Percentiles rank a stretch among this genome's conserved stretches.
phyloP scores from a whole-genome alignment of 2,113 vertebrate genomes.

The Nothoprocta pentlandii region DNA sequence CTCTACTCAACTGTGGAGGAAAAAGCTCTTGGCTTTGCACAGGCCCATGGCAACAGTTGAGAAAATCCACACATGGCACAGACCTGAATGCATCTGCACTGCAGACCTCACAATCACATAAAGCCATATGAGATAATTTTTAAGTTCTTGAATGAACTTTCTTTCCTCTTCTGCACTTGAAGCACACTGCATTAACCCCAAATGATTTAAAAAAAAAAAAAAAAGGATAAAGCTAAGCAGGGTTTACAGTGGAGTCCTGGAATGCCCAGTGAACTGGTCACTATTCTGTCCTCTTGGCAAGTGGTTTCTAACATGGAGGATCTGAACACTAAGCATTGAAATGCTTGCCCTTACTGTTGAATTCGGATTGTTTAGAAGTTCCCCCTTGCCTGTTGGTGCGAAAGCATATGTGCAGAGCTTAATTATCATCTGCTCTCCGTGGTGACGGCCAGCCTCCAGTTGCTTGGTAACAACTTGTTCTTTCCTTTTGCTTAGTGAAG shows the following conservation, averaged over 20 bases:
- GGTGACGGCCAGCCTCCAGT: slow-evolving; percentile 48
- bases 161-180: background rate
- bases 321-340: background rate
- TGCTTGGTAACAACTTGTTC: slow-evolving; percentile 65
- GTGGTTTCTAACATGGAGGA: background rate
- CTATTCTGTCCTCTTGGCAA: background rate
- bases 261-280: background rate
- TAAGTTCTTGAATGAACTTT: background rate
- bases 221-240: background rate
- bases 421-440: slow-evolving; percentile 66
- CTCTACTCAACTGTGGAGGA: background rate
- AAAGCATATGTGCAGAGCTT: slow-evolving; percentile 64
- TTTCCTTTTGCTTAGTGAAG: slow-evolving; percentile 24
- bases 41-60: background rate
- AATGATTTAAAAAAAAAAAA: background rate
- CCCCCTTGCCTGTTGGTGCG: slow-evolving; percentile 34
- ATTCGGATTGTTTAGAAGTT: slow-evolving; percentile 54
- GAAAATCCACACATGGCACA: background rate
- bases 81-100: background rate
- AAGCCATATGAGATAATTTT: background rate
- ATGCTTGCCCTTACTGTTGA: slow-evolving; percentile 24
- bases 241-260: background rate
- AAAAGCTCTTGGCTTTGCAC: background rate
- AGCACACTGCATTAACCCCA: background rate
- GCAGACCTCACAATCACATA: background rate